These are phyloP conservation scores for Neogale vison DNA, from an alignment of 2,113 vertebrate species.

Conservation along the genomic window DNA sequence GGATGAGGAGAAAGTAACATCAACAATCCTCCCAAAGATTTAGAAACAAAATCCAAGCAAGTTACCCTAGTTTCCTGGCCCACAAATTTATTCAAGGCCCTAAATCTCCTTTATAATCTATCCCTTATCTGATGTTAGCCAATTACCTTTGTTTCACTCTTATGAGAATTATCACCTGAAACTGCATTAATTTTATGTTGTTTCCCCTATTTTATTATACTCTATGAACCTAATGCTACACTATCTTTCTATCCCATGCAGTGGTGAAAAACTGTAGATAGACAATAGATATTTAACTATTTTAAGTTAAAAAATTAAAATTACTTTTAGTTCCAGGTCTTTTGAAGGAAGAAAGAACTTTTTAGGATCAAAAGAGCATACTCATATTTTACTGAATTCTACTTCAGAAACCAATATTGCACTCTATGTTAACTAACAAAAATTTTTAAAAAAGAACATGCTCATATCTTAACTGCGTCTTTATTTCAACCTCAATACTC, in stretches of 20 bases:
- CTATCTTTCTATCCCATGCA: background rate
- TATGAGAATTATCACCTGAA: background rate
- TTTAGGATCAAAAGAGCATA: background rate
- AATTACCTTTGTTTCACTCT: background rate
- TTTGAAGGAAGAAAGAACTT: background rate
- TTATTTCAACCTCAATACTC: background rate
- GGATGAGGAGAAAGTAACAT: background rate
- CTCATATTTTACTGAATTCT: background rate
- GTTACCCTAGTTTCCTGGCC: background rate
- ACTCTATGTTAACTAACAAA: background rate
- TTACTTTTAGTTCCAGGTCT: background rate
- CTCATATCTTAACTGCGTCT: background rate
- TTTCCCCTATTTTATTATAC: background rate
- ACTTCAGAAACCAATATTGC: background rate
- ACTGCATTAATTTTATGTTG: background rate
- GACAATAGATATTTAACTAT: background rate
- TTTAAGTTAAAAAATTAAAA: slow-evolving; percentile 1
- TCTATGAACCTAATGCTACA: background rate
- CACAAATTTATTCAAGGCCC: background rate
- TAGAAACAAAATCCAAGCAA: background rate
- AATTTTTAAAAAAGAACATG: background rate
- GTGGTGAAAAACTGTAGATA: background rate
- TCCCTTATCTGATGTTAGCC: background rate
- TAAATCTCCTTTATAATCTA: background rate
- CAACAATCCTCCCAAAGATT: background rate